Conservation (phyloP, 2,888 invertebrate genomes). For the Encarsia formosa region DNA sequence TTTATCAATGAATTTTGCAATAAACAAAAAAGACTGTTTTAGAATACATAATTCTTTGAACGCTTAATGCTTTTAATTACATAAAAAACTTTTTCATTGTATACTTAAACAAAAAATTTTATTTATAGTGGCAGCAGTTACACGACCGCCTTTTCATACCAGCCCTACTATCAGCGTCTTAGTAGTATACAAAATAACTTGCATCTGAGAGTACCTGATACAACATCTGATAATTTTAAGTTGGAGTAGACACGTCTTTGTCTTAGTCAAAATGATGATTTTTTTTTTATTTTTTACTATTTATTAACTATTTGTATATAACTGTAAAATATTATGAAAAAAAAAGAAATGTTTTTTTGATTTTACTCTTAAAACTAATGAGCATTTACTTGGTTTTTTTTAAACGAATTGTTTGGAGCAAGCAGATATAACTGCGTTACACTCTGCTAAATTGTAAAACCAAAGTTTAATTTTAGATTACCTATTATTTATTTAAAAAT, state of each 20-base stretch:
- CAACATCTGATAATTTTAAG: conserved; percentile 22
- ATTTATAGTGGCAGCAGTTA: conserved; percentile 9
- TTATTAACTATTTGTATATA: conserved; percentile 19
- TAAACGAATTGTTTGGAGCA: no score
- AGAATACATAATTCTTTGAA: no score
- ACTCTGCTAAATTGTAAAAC: conserved; percentile 19
- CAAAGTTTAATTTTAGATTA: conserved; percentile 26
- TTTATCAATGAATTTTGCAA: no score
- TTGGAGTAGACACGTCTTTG: not conserved
- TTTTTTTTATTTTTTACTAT: conserved; percentile 3
- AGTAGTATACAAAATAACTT: conserved; percentile 33
- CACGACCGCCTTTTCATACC: conserved; percentile 27
- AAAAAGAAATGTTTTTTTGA: conserved; percentile 3
- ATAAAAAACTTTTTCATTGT: no score
- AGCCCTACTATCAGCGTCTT: conserved; percentile 32
- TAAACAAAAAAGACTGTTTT: no score
- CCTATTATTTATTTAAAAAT: conserved; percentile 9
- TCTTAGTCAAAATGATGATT: not conserved
- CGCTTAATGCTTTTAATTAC: no score
- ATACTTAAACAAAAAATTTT: conserved; percentile 6
- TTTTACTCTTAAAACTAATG: conserved; percentile 12
- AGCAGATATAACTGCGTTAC: no score
- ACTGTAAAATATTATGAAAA: conserved; percentile 17
- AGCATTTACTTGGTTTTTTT: no score
- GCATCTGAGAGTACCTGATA: conserved; percentile 32